phyloP scores from a whole-genome alignment of 1,140 invertebrate species.

The Triops cancriformis region DNA sequence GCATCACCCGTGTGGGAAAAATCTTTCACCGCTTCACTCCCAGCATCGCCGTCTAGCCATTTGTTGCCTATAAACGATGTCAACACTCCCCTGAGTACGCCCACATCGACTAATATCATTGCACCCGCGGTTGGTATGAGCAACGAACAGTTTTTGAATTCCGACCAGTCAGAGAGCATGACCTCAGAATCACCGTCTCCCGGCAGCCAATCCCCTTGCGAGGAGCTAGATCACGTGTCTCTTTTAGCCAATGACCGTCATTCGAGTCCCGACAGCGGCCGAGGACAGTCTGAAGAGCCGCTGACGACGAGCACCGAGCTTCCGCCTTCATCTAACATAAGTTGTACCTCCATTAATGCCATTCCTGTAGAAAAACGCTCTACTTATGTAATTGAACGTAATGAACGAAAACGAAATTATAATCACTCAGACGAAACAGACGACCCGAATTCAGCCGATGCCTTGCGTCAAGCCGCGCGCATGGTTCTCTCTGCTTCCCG shows the following conservation, averaged over 20 bases:
- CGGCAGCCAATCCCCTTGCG: neutral
- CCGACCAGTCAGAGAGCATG: neutral
- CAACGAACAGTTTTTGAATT: conserved; percentile 2
- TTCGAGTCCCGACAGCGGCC: conserved; percentile 23
- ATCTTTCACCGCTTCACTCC: neutral
- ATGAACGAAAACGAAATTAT: neutral
- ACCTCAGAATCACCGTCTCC: neutral
- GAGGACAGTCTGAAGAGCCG: conserved; percentile 23
- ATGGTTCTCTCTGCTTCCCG: neutral
- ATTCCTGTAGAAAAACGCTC: neutral
- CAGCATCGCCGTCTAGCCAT: neutral
- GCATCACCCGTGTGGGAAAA: neutral
- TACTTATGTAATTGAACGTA: conserved; percentile 12
- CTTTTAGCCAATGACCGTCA: conserved; percentile 14
- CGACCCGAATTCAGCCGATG: conserved; percentile 20
- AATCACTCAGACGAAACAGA: conserved; percentile 7
- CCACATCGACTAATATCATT: neutral
- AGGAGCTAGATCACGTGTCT: neutral
- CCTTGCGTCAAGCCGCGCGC: conserved; percentile 16
- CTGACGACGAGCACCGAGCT: conserved; percentile 17
- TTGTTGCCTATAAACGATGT: neutral
- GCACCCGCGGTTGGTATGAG: neutral
- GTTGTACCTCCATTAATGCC: neutral
- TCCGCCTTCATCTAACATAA: neutral
- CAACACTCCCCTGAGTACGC: neutral